Evolutionary conservation across 2,888 invertebrate species (phyloP), one percentile per base, ranked within the genome.

Genomic region (Tenthredo notha): DNA sequence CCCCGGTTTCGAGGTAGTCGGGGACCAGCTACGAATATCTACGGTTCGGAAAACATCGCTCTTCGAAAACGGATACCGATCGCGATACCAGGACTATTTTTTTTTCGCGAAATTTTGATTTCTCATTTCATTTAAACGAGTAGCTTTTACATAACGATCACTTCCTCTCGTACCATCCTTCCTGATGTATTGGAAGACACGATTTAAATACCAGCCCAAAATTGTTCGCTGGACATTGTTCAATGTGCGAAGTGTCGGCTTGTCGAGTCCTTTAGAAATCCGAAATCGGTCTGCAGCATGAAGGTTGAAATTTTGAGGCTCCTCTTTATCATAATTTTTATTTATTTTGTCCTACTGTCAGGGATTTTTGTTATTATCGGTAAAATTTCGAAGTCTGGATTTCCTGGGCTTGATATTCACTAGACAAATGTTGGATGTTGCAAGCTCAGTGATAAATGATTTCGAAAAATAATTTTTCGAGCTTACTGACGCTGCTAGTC

Each of bases 41-140:
- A 90, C 91, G 90, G 90, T 90, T 91, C 89, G 90, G 89, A 91
- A 91, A 90, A 91, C 90, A 90, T 88, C 88, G 87, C 87, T 83
- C 83, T 33, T 61, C 18, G 37, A 77, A 21, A 33, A 50, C 33
- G 18, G 50, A n/a, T 37, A n/a, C 29, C 18, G 37, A 61, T 37
- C 58, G 4, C 5, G 12, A 15, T 29, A n/a, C 40, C 40, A 25
- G 9, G 9, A 10, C 43, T 40, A 2, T 18, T 72, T 61, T 61
- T 61, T 80, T 61, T 78, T 37, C 43, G 21, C 43, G 12, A 43
- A 18, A 15, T 47, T 77, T 77, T n/a, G 0, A 7, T 15, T 43
- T 47, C 25, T 47, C 25, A n/a, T 70, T 74, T 74, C 33, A 18
- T 65, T 65, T 21, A 12, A 54, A 54, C 54, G 18, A n/a, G 18